Conservation (phyloP, 2,888 invertebrate species). For the Phragmatobia fuliginosa region DNA sequence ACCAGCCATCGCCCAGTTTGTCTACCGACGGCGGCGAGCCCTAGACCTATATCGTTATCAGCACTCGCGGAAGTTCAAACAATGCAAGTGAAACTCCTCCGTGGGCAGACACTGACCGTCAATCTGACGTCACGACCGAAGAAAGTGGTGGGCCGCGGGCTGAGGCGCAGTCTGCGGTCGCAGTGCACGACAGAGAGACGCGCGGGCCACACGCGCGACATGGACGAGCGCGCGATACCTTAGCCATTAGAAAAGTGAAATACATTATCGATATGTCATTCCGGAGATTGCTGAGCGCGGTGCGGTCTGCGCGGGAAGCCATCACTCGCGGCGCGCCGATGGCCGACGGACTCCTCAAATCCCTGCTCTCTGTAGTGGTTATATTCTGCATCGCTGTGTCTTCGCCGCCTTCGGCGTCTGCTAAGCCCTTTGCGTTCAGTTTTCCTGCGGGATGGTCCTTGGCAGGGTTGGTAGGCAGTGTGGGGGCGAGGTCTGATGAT, state of each 20-base stretch:
- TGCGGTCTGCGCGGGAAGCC: conserved; percentile 76
- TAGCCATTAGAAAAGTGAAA: conserved; percentile 39
- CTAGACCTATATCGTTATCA: conserved; percentile 42
- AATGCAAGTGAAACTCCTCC: conserved; percentile 54
- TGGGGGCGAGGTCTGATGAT: conserved; percentile 72
- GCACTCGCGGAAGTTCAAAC: conserved; percentile 51
- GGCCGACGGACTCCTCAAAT: conserved; percentile 77
- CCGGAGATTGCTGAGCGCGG: conserved; percentile 75
- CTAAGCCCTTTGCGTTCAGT: conserved; percentile 81
- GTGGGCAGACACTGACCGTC: conserved; percentile 58
- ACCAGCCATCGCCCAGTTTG: conserved; percentile 18
- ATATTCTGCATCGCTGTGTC: conserved; percentile 80
- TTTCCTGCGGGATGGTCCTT: conserved; percentile 83
- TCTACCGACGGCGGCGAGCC: conserved; percentile 31
- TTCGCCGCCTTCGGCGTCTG: conserved; percentile 78
- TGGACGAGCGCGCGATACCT: conserved; percentile 52
- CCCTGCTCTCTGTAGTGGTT: conserved; percentile 75
- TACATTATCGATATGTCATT: conserved; percentile 67
- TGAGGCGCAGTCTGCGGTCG: conserved; percentile 17
- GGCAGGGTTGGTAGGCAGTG: conserved; percentile 77
- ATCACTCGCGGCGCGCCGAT: conserved; percentile 74
- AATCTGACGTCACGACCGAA: conserved; percentile 62
- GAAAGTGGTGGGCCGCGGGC: conserved; percentile 46
- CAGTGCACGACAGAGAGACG: conserved; percentile 66
- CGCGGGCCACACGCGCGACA: conserved; percentile 58